These are phyloP conservation scores for Pantherophis vulpinus DNA, from an alignment of 2,797 vertebrate genomes.

Conservation along the genomic window DNA sequence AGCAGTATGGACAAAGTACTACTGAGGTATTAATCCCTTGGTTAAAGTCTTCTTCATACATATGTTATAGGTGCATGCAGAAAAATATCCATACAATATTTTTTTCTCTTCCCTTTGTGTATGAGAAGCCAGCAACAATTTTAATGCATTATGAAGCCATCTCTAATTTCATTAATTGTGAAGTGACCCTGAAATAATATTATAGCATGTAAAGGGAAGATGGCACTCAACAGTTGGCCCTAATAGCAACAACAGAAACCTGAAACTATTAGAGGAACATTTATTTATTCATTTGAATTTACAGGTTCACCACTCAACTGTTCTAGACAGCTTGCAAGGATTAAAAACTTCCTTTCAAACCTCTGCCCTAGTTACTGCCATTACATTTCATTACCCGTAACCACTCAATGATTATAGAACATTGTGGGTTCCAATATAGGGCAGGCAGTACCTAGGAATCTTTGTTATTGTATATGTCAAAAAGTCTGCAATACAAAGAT, in stretches of 20 bases:
- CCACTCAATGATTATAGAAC: neutral
- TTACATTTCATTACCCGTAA: neutral
- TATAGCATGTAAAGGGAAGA: neutral
- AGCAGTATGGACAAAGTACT: neutral
- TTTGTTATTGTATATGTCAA: neutral
- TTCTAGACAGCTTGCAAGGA: neutral
- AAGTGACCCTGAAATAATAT: neutral
- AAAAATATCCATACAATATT: neutral
- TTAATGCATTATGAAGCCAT: neutral
- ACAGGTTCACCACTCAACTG: neutral
- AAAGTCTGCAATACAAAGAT: neutral
- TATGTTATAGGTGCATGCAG: neutral
- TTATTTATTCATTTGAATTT: neutral
- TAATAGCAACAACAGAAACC: neutral
- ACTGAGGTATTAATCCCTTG: neutral
- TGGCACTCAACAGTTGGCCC: neutral
- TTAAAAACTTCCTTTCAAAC: neutral
- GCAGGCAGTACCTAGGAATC: neutral
- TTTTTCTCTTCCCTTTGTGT: neutral
- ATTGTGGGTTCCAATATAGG: neutral
- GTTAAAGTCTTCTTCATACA: neutral
- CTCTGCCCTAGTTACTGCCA: neutral
- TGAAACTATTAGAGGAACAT: neutral
- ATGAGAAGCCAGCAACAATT: neutral
- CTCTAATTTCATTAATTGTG: neutral